Evolutionary conservation across 2,797 vertebrate species (phyloP).

Genomic region (Numenius phaeopus): DNA sequence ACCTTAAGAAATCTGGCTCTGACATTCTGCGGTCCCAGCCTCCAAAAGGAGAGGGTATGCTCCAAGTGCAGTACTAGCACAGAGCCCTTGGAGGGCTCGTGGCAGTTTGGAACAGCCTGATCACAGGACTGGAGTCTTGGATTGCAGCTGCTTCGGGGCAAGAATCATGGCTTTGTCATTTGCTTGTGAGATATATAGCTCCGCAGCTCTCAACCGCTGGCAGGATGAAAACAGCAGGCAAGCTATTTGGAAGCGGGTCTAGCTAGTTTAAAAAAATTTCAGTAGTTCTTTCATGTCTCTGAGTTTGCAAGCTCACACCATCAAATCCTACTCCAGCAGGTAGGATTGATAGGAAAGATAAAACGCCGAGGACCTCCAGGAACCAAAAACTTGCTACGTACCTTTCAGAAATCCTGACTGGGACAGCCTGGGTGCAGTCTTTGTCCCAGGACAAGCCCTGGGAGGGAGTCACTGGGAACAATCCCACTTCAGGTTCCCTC

Average conservation of each 20-base stretch:
- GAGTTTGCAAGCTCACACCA: background rate
- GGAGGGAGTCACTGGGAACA: too few species aligned
- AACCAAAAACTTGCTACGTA: background rate
- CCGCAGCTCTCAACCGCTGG: background rate
- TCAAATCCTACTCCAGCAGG: background rate
- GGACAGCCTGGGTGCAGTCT: background rate
- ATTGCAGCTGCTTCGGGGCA: background rate
- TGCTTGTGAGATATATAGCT: background rate
- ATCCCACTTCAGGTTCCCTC: too few species aligned
- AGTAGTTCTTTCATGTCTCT: background rate
- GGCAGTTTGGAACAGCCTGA: background rate
- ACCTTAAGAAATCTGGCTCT: background rate
- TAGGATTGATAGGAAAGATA: background rate
- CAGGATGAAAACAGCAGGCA: background rate
- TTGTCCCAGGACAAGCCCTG: background rate
- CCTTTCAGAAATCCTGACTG: background rate
- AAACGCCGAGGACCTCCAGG: background rate
- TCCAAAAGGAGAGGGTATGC: accelerated
- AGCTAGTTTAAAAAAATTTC: background rate
- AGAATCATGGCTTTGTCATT: background rate
- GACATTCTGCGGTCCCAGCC: background rate
- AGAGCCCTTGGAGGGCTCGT: background rate
- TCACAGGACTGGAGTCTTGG: background rate
- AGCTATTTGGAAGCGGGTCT: background rate
- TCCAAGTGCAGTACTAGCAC: accelerated